Evolutionary conservation across 1,140 invertebrate genomes (phyloP).

Genomic region (Grapholita molesta): DNA sequence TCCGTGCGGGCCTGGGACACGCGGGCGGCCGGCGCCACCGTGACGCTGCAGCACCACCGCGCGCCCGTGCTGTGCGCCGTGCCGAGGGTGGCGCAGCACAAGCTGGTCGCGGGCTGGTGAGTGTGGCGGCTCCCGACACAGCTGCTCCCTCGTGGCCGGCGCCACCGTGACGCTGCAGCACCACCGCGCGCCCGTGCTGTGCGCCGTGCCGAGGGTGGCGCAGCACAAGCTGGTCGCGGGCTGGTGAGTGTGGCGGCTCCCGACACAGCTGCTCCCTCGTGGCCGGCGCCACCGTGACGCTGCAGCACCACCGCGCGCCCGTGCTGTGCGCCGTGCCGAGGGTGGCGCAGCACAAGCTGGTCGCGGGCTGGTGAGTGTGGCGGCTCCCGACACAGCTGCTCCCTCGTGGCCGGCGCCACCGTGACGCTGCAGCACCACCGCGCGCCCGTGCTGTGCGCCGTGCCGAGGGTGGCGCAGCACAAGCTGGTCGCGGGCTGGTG

Average conservation of each 20-base stretch:
- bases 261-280: too few species aligned
- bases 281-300: neutral
- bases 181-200: neutral
- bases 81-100: constrained; percentile 39
- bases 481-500: too few species aligned
- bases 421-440: neutral
- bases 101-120: constrained; percentile 57
- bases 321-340: neutral
- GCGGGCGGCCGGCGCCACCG: constrained; percentile 29
- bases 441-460: constrained; percentile 18
- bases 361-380: constrained; percentile 47
- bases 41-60: constrained; percentile 31
- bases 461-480: constrained; percentile 12
- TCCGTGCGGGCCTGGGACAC: constrained; percentile 75
- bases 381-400: too few species aligned
- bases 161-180: neutral
- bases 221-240: constrained; percentile 39
- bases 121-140: constrained; percentile 42
- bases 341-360: neutral
- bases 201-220: constrained; percentile 24
- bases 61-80: constrained; percentile 55
- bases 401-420: too few species aligned
- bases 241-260: constrained; percentile 42
- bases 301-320: neutral
- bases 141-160: constrained; percentile 34